Percentiles rank a stretch among this genome's conserved stretches.
These are phyloP conservation scores for Diprion similis DNA, from an alignment of 1,140 invertebrate genomes.

Conservation along the genomic window DNA sequence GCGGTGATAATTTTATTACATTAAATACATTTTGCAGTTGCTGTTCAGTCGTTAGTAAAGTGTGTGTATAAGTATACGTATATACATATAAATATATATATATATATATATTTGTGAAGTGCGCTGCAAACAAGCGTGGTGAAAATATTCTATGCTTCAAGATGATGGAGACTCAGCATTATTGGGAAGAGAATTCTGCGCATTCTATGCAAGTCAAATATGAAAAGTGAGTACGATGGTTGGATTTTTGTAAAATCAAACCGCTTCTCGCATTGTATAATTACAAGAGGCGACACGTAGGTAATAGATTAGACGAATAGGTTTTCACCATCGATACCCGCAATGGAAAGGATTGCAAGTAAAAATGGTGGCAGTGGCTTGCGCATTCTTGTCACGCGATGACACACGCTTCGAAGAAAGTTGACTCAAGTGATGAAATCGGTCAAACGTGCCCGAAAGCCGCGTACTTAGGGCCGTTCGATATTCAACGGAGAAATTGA, in stretches of 20 bases:
- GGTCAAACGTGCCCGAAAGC: too few species aligned
- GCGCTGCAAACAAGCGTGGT: background rate
- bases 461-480: too few species aligned
- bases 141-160: conserved; percentile 49
- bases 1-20: too few species aligned
- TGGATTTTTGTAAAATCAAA: conserved; percentile 1
- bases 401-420: conserved; percentile 3
- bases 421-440: background rate
- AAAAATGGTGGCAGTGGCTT: background rate
- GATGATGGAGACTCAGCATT: conserved; percentile 62
- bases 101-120: background rate
- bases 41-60: too few species aligned
- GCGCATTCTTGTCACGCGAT: background rate
- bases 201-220: conserved; percentile 61
- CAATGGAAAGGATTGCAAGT: background rate
- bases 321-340: background rate
- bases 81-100: too few species aligned
- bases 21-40: too few species aligned
- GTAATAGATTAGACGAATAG: background rate
- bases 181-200: conserved; percentile 57
- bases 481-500: too few species aligned
- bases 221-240: conserved; percentile 49
- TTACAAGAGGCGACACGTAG: too few species aligned
- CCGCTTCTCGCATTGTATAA: too few species aligned
- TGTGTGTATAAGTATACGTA: background rate